Evolutionary conservation across 1,140 invertebrate species (phyloP), one percentile per base, ranked within the genome.

Genomic region (Liolophura sinensis): DNA sequence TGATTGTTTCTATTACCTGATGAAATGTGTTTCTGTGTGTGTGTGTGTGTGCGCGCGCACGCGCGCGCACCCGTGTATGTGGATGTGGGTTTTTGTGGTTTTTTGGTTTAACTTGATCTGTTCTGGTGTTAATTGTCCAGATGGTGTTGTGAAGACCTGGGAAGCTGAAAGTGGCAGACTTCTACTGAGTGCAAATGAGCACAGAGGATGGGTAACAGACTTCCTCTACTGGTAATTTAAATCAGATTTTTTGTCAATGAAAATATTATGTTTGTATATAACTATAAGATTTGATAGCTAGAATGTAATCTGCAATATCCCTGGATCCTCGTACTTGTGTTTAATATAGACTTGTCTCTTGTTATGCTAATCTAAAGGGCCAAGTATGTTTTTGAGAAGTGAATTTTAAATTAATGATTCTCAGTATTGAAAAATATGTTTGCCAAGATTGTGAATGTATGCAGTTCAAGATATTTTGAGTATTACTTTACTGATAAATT

Each of bases 151-250:
- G 1, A 81, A 81, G 63, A 68, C 70, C 14, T 83, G 72, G 71
- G 82, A 83, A 68, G 72, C 79, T 47, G 82, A 83, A 65, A 76
- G 67, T 64, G 78, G 79, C 25, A 82, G 79, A 62, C 67, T 79
- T 14, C 55, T 78, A 1, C 69, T 68, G 49, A 62, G 68, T 48
- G 68, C 72, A 15, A 64, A 71, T 72, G 79, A 81, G 60, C 82
- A 83, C 63, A 75, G 74, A 68, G 82, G 82, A 46, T 83, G 82
- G 80, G 73, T 83, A 4, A 83, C 82, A 60, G 82, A 83, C 55
- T 83, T 83, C 52, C 62, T 81, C 5, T 82, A 76, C 60, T 83
- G 82, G 82, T 83, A 70, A 73, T 66, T 24, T n/a, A n/a, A n/a
- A 40, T 47, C 66, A 40, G 20, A 40, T 31, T n/a, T 52, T 52